Conservation (phyloP, 2,113 vertebrate species). For the Erpornis zantholeuca region DNA sequence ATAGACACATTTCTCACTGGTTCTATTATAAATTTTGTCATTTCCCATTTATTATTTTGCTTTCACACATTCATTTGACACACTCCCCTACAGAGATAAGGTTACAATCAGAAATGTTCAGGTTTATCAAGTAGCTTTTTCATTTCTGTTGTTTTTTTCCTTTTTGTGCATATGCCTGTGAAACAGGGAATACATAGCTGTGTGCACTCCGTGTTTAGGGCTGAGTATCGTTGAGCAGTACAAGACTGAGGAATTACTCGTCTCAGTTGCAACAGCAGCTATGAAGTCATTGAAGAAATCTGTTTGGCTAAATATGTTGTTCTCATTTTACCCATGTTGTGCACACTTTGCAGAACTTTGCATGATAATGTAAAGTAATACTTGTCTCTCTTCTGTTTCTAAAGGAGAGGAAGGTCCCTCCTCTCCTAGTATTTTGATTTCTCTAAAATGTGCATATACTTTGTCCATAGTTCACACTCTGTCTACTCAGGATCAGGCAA, state of each 20-base stretch:
- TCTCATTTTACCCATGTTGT: not conserved
- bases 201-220: not conserved
- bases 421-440: not conserved
- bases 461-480: not conserved
- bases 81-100: not conserved
- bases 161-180: not conserved
- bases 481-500: fast-evolving
- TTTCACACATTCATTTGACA: not conserved
- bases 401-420: not conserved
- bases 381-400: not conserved
- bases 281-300: not conserved
- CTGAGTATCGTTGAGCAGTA: not conserved
- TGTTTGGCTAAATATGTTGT: not conserved
- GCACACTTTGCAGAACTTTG: not conserved
- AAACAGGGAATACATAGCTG: not conserved
- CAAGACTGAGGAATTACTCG: not conserved
- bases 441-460: not conserved
- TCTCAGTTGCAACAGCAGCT: not conserved
- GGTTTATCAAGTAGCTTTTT: not conserved
- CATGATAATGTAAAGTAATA: not conserved
- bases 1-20: not conserved
- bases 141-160: not conserved
- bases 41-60: not conserved
- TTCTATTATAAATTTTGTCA: not conserved
- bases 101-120: not conserved